Conservation (phyloP, 2,797 vertebrate genomes). For the Anisognathus igniventris region DNA sequence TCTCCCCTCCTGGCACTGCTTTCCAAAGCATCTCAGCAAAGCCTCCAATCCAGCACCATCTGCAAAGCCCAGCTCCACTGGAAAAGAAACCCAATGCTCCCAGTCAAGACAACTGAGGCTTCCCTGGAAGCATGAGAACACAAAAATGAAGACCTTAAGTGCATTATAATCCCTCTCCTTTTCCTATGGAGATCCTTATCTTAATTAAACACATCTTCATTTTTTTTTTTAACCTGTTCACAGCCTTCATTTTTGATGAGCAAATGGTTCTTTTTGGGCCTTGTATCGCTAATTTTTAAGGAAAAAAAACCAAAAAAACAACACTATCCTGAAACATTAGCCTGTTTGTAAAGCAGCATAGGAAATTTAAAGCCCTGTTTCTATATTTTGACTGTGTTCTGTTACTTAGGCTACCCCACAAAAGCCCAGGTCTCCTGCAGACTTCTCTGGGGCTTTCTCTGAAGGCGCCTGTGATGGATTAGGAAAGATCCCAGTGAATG, state of each 20-base stretch:
- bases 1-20: not conserved
- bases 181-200: not conserved
- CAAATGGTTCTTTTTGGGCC: not conserved
- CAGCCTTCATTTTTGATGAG: not conserved
- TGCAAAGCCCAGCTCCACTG: not conserved
- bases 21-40: not conserved
- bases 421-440: not conserved
- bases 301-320: rapidly evolving
- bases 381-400: not conserved
- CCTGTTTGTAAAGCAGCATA: not conserved
- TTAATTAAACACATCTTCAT: not conserved
- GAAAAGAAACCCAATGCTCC: not conserved
- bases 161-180: not conserved
- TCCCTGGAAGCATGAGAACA: not conserved
- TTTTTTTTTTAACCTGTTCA: not conserved
- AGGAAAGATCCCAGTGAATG: not conserved
- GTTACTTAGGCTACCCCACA: not conserved
- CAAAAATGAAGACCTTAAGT: not conserved
- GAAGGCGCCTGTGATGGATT: not conserved
- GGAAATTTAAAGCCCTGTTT: not conserved
- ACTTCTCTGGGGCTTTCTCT: not conserved
- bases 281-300: not conserved
- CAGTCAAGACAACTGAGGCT: not conserved
- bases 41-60: not conserved
- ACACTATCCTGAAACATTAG: not conserved